A percentile compares a stretch with the other conserved stretches of the same genome.
Conservation (phyloP, 2,888 invertebrate genomes). For the Hydrotaea diabolus region DNA sequence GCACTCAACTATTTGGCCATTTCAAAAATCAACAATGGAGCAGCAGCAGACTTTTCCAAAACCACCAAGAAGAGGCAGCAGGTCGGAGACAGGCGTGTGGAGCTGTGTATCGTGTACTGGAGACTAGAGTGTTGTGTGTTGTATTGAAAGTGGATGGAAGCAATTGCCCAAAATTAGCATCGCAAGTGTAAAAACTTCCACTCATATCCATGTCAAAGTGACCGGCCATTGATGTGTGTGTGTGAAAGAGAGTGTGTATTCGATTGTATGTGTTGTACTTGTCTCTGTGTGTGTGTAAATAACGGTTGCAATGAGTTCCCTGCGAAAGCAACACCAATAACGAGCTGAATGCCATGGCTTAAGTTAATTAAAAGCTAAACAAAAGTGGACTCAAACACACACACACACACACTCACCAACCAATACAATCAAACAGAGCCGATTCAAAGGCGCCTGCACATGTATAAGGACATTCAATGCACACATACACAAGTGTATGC, state of each 20-base stretch:
- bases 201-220: conserved; percentile 21
- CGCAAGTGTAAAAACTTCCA: conserved; percentile 36
- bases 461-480: too few relatives aligned
- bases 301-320: neutral
- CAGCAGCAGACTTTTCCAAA: neutral
- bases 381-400: conserved; percentile 50
- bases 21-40: neutral
- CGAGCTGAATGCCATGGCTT: conserved; percentile 29
- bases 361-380: conserved; percentile 65
- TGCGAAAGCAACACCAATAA: neutral
- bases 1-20: neutral
- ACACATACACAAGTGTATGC: neutral
- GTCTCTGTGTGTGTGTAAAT: conserved; percentile 4
- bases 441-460: neutral
- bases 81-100: too few relatives aligned
- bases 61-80: neutral
- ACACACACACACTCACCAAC: neutral
- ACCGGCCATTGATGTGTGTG: neutral
- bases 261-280: neutral
- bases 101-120: too few relatives aligned
- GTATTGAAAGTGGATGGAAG: conserved; percentile 21
- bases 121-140: neutral
- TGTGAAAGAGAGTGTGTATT: neutral
- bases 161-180: conserved; percentile 62
- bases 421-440: neutral